These are phyloP conservation scores for Linnaemya vulpina DNA, from an alignment of 2,888 invertebrate genomes.

Conservation along the genomic window DNA sequence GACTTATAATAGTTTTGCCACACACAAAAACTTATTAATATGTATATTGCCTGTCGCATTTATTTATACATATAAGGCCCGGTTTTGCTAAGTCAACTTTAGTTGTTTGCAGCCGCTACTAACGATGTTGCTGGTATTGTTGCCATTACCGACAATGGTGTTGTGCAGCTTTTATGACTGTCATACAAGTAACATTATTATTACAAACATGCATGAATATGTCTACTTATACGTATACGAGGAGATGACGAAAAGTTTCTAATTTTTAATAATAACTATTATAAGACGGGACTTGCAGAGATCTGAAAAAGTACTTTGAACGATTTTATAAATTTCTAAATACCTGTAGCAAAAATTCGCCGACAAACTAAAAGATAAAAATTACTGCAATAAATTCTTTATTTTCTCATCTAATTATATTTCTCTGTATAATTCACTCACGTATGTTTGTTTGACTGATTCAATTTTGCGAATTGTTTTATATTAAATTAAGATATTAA, in stretches of 20 bases:
- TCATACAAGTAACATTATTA: conserved; percentile 48
- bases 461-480: not conserved
- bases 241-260: not conserved
- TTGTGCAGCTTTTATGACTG: conserved; percentile 41
- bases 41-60: conserved; percentile 25
- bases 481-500: no score
- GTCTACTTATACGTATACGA: conserved; percentile 2
- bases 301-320: no score
- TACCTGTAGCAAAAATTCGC: no score
- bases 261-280: no score
- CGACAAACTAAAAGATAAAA: no score
- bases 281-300: no score
- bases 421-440: no score
- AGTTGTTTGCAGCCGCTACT: conserved; percentile 17
- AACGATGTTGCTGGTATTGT: conserved; percentile 28
- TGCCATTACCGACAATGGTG: conserved; percentile 24
- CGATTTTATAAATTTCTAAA: no score
- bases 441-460: no score
- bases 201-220: conserved; percentile 8
- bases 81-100: conserved; percentile 37
- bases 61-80: conserved; percentile 40
- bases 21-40: conserved; percentile 65
- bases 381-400: no score
- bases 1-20: conserved; percentile 47
- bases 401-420: no score